These are phyloP conservation scores for Popillia japonica DNA, from an alignment of 1,140 invertebrate species.

Conservation along the genomic window DNA sequence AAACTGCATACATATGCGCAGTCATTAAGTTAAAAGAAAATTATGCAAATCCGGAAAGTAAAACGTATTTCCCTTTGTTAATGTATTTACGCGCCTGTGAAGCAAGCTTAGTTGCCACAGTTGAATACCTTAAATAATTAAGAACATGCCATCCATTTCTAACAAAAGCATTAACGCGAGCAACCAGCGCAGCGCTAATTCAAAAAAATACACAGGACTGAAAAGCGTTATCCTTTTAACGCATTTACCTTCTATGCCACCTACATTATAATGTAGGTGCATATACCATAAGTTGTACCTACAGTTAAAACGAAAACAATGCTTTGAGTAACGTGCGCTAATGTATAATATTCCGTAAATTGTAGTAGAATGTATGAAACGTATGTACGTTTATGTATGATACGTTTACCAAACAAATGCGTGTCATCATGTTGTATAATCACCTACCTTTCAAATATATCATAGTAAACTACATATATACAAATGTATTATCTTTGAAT, in stretches of 20 bases:
- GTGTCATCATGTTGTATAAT: too few species aligned
- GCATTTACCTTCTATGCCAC: neutral
- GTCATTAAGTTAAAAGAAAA: constrained; percentile 25
- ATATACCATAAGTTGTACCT: too few species aligned
- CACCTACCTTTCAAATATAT: too few species aligned
- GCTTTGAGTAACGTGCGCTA: too few species aligned
- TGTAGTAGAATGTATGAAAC: too few species aligned
- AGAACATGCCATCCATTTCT: constrained; percentile 23
- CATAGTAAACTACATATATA: too few species aligned
- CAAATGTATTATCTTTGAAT: too few species aligned
- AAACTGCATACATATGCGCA: constrained; percentile 20
- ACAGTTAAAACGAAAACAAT: too few species aligned
- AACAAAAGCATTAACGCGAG: constrained; percentile 20
- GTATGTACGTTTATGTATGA: too few species aligned
- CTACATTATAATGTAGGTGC: neutral
- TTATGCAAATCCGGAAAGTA: constrained; percentile 30
- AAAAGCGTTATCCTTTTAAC: constrained; percentile 4
- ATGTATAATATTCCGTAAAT: too few species aligned
- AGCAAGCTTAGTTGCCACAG: constrained; percentile 16
- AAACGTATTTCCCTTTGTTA: constrained; percentile 31
- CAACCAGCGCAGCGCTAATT: neutral
- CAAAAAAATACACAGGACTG: neutral
- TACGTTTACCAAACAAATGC: too few species aligned
- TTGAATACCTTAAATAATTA: constrained; percentile 26
- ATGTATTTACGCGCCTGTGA: constrained; percentile 1